Evolutionary conservation across 1,140 invertebrate genomes (phyloP).

Genomic region (Monochamus saltuarius): DNA sequence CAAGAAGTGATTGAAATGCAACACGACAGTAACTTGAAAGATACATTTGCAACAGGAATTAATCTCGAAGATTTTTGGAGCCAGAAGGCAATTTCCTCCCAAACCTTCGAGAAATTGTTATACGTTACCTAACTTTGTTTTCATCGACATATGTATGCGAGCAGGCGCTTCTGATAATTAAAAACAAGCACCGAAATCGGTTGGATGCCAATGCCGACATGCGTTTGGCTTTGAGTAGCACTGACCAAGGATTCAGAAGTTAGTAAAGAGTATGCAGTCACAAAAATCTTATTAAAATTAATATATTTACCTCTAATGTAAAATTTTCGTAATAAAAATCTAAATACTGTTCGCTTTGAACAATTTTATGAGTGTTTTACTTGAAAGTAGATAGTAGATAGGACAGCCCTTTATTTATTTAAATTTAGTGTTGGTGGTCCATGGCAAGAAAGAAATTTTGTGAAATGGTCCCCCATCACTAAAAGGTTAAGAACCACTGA

Average conservation of each 20-base stretch:
- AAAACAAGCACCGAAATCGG: conserved; percentile 14
- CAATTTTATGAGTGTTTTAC: too few relatives aligned
- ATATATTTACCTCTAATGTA: conserved; percentile 8
- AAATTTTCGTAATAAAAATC: too few relatives aligned
- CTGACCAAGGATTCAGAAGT: conserved; percentile 10
- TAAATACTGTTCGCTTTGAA: too few relatives aligned
- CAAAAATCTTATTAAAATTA: conserved; percentile 10
- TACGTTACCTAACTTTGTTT: conserved; percentile 8
- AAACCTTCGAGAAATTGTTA: conserved; percentile 1
- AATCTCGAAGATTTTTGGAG: not conserved
- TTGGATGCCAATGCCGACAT: conserved; percentile 14
- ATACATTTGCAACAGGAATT: not conserved
- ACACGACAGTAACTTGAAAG: conserved; percentile 14
- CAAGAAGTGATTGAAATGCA: conserved; percentile 1
- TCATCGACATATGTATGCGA: conserved; percentile 21
- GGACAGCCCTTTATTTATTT: too few relatives aligned
- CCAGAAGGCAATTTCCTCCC: not conserved
- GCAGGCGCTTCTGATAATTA: conserved; percentile 18
- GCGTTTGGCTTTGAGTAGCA: conserved; percentile 17
- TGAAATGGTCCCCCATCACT: too few relatives aligned
- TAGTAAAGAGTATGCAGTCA: conserved; percentile 6
- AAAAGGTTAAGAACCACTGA: too few relatives aligned
- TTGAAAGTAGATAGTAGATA: too few relatives aligned
- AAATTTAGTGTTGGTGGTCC: too few relatives aligned
- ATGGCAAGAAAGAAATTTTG: too few relatives aligned